Evolutionary conservation across 2,113 vertebrate genomes (phyloP).

Genomic region (Macquaria australasica): DNA sequence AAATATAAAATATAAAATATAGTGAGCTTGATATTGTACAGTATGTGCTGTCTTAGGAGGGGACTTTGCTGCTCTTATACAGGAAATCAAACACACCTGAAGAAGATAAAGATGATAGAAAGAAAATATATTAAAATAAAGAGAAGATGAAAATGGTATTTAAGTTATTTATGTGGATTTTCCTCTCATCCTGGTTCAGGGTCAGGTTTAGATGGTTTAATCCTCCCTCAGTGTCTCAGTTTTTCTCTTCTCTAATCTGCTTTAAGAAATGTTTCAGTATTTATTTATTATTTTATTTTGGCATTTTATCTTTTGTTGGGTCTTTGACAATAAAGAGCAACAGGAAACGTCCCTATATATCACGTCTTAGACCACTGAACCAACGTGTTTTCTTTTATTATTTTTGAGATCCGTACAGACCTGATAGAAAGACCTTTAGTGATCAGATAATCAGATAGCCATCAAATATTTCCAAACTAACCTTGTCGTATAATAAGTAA

Average conservation of each 20-base stretch:
- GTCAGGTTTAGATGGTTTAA: not conserved
- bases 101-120: not conserved
- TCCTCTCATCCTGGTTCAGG: not conserved
- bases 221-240: not conserved
- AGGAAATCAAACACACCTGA: not conserved
- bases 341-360: not conserved
- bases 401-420: not conserved
- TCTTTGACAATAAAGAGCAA: not conserved
- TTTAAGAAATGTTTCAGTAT: not conserved
- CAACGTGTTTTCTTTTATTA: not conserved
- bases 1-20: not conserved
- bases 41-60: not conserved
- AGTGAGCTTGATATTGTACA: not conserved
- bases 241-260: not conserved
- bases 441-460: not conserved
- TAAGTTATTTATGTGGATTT: not conserved
- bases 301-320: not conserved
- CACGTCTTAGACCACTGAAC: not conserved
- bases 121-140: not conserved
- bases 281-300: not conserved
- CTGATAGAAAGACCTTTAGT: not conserved
- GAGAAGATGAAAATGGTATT: not conserved
- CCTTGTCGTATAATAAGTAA: too few relatives aligned
- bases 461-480: not conserved
- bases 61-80: not conserved